Conservation (phyloP, 2,888 invertebrate genomes). For the Pogonocherus hispidulus region DNA sequence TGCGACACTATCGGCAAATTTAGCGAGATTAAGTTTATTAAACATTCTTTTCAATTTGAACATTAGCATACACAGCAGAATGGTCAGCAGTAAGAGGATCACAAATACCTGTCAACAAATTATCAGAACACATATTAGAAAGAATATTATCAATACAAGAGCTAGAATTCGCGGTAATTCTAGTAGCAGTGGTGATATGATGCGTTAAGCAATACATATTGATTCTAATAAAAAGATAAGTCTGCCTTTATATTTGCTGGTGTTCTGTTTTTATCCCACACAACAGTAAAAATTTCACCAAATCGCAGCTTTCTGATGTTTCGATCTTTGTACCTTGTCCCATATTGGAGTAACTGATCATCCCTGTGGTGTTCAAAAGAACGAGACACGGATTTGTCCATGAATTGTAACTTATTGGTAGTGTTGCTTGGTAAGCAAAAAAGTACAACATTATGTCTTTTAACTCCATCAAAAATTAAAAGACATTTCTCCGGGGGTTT, state of each 20-base stretch:
- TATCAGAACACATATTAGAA: neutral
- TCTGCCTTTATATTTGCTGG: conserved; percentile 47
- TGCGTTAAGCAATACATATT: neutral
- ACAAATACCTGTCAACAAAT: neutral
- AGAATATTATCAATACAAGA: neutral
- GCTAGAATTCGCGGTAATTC: neutral
- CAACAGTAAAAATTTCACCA: conserved; percentile 49
- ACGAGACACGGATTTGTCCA: conserved; percentile 58
- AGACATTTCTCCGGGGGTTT: conserved; percentile 48
- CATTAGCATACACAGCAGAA: neutral
- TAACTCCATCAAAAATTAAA: conserved; percentile 55
- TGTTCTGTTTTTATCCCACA: conserved; percentile 52
- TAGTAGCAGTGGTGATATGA: neutral
- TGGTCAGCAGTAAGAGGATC: neutral
- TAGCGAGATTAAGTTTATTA: neutral
- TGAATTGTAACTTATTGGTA: conserved; percentile 54
- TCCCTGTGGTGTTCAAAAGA: conserved; percentile 61
- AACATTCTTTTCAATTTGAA: neutral
- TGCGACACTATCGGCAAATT: neutral
- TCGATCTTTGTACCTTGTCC: conserved; percentile 51
- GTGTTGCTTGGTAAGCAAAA: conserved; percentile 61
- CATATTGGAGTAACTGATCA: conserved; percentile 58
- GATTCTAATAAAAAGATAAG: no score
- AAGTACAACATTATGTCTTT: conserved; percentile 52
- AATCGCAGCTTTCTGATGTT: conserved; percentile 55